Evolutionary conservation across 2,888 invertebrate species (phyloP).

Genomic region (Tubiluchus corallicola): DNA sequence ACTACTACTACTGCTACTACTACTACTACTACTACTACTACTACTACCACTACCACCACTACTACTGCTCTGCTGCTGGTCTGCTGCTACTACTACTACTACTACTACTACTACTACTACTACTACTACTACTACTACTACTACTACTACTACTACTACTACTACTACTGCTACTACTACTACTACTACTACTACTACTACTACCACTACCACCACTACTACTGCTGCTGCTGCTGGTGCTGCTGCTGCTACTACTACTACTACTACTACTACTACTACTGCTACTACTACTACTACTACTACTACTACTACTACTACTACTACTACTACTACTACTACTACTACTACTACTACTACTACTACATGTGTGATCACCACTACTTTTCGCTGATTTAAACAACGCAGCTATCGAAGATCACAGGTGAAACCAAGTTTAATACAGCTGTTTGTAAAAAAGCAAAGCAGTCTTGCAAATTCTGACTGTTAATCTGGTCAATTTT

Average conservation of each 20-base stretch:
- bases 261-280: slow-evolving; percentile 3
- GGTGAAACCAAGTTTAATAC: no score
- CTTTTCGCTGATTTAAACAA: no score
- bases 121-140: slow-evolving; percentile 3
- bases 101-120: slow-evolving; percentile 3
- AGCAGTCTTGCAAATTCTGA: no score
- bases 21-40: slow-evolving; percentile 3
- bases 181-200: slow-evolving; percentile 3
- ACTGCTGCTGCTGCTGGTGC: slow-evolving; percentile 1
- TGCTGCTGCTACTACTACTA: slow-evolving; percentile 3
- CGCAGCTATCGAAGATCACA: no score
- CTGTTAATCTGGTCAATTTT: no score
- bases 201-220: slow-evolving; percentile 3
- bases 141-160: slow-evolving; percentile 3
- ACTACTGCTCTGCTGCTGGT: slow-evolving; percentile 3
- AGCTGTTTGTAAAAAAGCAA: no score
- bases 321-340: slow-evolving; percentile 3
- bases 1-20: no score
- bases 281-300: slow-evolving; percentile 3
- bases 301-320: slow-evolving; percentile 3
- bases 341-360: slow-evolving; percentile 3
- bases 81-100: slow-evolving; percentile 3
- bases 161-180: slow-evolving; percentile 3
- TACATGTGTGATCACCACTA: no score
- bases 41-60: slow-evolving; percentile 3